Conservation (phyloP, 2,113 vertebrate species). For the Ictalurus furcatus region DNA sequence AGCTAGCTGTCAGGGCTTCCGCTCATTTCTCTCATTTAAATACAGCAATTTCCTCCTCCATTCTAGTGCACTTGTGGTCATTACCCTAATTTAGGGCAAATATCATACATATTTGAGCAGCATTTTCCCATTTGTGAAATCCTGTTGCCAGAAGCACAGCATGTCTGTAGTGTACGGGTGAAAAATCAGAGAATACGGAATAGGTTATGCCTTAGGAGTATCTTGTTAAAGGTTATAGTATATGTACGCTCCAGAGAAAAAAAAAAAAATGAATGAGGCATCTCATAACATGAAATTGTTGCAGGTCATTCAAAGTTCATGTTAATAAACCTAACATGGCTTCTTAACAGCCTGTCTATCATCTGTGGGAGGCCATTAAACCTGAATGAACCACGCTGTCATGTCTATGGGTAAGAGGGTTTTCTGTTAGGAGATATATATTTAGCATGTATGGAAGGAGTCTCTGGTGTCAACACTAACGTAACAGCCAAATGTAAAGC, state of each 20-base stretch:
- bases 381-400: not conserved
- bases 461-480: too few relatives aligned
- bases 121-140: not conserved
- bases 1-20: not conserved
- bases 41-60: constrained; percentile 33
- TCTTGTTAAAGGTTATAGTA: not conserved
- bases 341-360: not conserved
- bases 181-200: not conserved
- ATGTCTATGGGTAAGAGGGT: not conserved
- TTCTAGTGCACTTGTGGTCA: not conserved
- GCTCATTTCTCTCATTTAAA: not conserved
- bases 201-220: not conserved
- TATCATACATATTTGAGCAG: constrained; percentile 11
- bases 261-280: not conserved
- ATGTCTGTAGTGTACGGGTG: not conserved
- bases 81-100: constrained; percentile 16
- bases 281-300: not conserved
- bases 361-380: not conserved
- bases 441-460: not conserved
- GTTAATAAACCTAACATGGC: not conserved
- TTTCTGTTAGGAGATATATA: too few relatives aligned
- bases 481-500: too few relatives aligned
- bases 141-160: not conserved
- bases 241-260: not conserved
- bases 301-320: not conserved